Conservation (phyloP, 2,797 vertebrate species). For the Anniella stebbinsi region DNA sequence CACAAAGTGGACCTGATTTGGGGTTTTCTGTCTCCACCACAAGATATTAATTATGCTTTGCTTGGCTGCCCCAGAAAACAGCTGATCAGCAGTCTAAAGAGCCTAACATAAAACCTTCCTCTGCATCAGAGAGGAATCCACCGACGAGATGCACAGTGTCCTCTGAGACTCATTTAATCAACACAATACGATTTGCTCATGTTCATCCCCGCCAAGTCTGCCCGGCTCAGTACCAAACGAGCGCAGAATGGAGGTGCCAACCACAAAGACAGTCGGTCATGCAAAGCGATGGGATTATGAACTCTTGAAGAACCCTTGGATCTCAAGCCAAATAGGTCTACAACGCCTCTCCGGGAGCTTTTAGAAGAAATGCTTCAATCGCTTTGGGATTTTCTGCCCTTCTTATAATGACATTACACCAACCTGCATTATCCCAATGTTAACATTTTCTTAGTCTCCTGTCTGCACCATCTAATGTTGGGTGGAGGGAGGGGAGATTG, state of each 20-base stretch:
- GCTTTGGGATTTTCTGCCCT: not conserved
- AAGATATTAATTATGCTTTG: not conserved
- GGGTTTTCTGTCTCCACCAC: not conserved
- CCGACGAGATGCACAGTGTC: not conserved
- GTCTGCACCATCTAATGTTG: not conserved
- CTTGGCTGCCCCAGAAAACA: not conserved
- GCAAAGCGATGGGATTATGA: conserved; percentile 3
- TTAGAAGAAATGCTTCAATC: conserved; percentile 15
- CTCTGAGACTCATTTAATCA: conserved; percentile 9
- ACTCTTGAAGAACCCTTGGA: conserved; percentile 9
- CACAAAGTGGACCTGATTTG: not conserved
- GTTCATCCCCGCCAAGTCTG: not conserved
- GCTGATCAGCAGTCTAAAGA: not conserved
- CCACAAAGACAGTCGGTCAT: conserved; percentile 4
- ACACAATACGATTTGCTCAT: not conserved
- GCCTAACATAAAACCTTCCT: not conserved
- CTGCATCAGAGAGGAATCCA: not conserved
- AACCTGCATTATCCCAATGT: not conserved
- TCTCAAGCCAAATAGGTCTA: conserved; percentile 27
- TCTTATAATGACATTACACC: conserved; percentile 17
- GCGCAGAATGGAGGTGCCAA: not conserved
- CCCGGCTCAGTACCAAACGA: conserved; percentile 1
- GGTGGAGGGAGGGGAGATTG: not conserved
- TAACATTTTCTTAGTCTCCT: conserved; percentile 2
- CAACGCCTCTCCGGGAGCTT: not conserved